phyloP scores from a whole-genome alignment of 1,140 invertebrate genomes.

The Drusus annulatus region DNA sequence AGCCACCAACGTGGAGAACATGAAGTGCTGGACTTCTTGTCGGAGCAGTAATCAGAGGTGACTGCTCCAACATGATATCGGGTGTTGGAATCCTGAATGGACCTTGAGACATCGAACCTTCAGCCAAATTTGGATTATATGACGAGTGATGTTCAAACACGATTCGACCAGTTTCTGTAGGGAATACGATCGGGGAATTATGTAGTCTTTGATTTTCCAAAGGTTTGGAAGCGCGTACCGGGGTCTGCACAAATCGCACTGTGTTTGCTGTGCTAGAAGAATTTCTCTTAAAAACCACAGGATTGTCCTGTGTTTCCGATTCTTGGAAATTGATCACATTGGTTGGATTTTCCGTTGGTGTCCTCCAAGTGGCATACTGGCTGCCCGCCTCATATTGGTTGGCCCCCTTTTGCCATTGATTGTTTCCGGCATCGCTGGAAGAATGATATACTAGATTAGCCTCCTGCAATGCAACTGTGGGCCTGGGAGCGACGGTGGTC shows the following conservation, averaged over 20 bases:
- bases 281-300: conserved; percentile 56
- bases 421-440: conserved; percentile 67
- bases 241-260: conserved; percentile 16
- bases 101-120: not conserved
- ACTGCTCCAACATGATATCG: conserved; percentile 28
- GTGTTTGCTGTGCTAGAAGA: conserved; percentile 22
- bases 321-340: conserved; percentile 53
- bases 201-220: conserved; percentile 27
- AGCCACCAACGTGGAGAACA: conserved; percentile 53
- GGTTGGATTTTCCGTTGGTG: conserved; percentile 60
- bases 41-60: conserved; percentile 43
- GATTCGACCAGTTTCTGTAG: conserved; percentile 52
- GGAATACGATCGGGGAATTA: conserved; percentile 51
- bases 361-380: conserved; percentile 63
- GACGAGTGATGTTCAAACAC: conserved; percentile 58
- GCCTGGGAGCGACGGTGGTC: conserved; percentile 60
- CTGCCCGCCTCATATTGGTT: conserved; percentile 62
- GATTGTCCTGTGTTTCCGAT: conserved; percentile 67
- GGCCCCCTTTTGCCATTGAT: conserved; percentile 63
- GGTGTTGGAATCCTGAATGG: conserved; percentile 2
- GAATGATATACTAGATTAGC: conserved; percentile 77
- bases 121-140: conserved; percentile 22
- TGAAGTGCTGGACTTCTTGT: conserved; percentile 51
- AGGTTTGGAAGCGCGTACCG: not conserved
- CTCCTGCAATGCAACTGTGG: conserved; percentile 71